A percentile compares a stretch with the other conserved stretches of the same genome.
Evolutionary conservation across 2,888 invertebrate species (phyloP).

Genomic region (Trichopria drosophilae): DNA sequence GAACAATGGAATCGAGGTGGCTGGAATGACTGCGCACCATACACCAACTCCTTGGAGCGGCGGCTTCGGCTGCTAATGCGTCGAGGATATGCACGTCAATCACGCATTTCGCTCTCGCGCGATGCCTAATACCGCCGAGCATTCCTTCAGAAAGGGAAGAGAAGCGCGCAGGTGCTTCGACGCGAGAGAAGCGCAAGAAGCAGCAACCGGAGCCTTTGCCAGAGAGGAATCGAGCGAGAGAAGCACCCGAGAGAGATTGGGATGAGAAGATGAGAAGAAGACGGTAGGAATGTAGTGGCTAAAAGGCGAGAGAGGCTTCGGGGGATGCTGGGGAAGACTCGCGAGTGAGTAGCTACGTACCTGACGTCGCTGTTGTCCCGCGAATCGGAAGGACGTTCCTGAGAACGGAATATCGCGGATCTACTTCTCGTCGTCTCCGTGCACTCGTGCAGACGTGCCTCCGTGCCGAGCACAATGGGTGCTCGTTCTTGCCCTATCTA

Average conservation of each 20-base stretch:
- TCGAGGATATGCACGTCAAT: slow-evolving; percentile 25
- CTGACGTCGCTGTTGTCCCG: slow-evolving; percentile 15
- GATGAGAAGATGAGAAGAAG: background rate
- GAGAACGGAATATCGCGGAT: slow-evolving; percentile 24
- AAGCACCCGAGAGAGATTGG: too few relatives aligned
- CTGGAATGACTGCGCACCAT: slow-evolving; percentile 8
- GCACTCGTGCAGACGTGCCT: background rate
- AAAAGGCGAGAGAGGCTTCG: background rate
- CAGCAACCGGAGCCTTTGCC: background rate
- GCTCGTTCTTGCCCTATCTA: slow-evolving; percentile 12
- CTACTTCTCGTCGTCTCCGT: slow-evolving; percentile 5
- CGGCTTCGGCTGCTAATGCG: slow-evolving; percentile 14
- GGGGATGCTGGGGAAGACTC: slow-evolving; percentile 1
- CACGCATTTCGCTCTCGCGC: slow-evolving; percentile 13
- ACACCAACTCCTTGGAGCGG: background rate
- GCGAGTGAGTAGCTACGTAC: slow-evolving; percentile 21
- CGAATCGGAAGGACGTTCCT: slow-evolving; percentile 20
- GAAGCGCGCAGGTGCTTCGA: background rate
- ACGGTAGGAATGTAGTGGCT: background rate
- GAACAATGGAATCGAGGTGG: background rate
- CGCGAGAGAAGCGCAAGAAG: background rate
- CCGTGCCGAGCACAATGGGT: slow-evolving; percentile 22
- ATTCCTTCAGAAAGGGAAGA: background rate
- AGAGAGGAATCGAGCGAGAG: background rate
- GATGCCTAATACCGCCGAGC: slow-evolving; percentile 10